Percentiles rank a stretch among this genome's conserved stretches.
Evolutionary conservation across 2,888 invertebrate species (phyloP).

Genomic region (Taenaris catops): DNA sequence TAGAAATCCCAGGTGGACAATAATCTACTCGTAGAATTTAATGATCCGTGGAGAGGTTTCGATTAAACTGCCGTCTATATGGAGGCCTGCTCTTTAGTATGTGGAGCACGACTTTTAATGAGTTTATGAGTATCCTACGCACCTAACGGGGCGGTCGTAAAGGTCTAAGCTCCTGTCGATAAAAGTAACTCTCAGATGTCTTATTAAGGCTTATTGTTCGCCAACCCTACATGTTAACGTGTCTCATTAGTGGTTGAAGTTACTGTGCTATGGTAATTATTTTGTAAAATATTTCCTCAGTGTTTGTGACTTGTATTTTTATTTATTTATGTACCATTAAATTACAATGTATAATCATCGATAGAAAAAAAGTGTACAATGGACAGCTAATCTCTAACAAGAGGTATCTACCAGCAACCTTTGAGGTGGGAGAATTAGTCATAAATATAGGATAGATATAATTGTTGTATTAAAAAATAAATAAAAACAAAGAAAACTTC

Average conservation of each 20-base stretch:
- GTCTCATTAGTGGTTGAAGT: slow-evolving; percentile 6
- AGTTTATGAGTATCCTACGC: slow-evolving; percentile 58
- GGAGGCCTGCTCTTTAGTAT: slow-evolving; percentile 61
- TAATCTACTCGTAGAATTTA: slow-evolving; percentile 64
- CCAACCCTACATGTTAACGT: slow-evolving; percentile 9
- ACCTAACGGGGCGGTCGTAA: slow-evolving; percentile 4
- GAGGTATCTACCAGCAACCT: too few relatives aligned
- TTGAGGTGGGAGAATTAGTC: too few relatives aligned
- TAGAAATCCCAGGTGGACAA: slow-evolving; percentile 66
- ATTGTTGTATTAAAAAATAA: too few relatives aligned
- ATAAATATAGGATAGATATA: too few relatives aligned
- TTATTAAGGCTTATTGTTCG: slow-evolving; percentile 38
- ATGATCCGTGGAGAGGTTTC: slow-evolving; percentile 68
- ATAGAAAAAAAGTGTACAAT: too few relatives aligned
- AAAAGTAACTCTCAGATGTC: slow-evolving; percentile 40
- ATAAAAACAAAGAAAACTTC: too few relatives aligned
- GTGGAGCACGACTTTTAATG: slow-evolving; percentile 69
- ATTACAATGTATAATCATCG: too few relatives aligned
- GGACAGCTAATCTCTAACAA: too few relatives aligned
- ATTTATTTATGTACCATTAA: too few relatives aligned
- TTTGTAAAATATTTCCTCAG: too few relatives aligned
- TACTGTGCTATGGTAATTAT: too few relatives aligned
- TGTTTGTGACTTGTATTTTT: too few relatives aligned
- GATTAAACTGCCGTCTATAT: slow-evolving; percentile 69
- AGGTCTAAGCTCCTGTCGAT: slow-evolving; percentile 33